Conservation (phyloP, 2,888 invertebrate genomes). For the Chloroclystis v-ata region DNA sequence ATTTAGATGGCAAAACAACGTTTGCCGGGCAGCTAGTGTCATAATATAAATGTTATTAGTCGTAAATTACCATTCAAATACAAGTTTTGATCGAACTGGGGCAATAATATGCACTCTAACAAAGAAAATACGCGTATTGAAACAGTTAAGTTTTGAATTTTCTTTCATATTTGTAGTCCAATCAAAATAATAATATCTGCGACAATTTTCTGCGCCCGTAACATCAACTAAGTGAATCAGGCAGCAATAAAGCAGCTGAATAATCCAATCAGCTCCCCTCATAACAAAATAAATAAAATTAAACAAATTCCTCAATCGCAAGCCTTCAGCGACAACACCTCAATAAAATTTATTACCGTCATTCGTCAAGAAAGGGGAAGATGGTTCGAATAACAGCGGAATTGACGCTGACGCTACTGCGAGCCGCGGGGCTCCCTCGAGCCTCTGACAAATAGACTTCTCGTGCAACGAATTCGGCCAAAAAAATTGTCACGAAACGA, state of each 20-base stretch:
- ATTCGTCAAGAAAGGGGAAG: conserved; percentile 43
- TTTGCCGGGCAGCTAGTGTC: too few relatives aligned
- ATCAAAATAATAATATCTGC: too few relatives aligned
- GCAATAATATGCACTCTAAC: too few relatives aligned
- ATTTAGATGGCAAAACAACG: too few relatives aligned
- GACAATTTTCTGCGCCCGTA: too few relatives aligned
- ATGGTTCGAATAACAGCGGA: conserved; percentile 36
- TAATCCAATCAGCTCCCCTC: conserved; percentile 1
- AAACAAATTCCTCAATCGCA: conserved; percentile 21
- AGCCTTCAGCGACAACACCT: conserved; percentile 27
- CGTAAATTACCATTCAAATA: too few relatives aligned
- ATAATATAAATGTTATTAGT: too few relatives aligned
- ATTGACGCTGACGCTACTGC: conserved; percentile 41
- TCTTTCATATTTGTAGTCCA: too few relatives aligned
- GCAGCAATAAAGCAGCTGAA: not conserved
- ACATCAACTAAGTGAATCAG: too few relatives aligned
- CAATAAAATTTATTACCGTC: conserved; percentile 34
- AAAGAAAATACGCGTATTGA: too few relatives aligned
- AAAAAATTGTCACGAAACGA: conserved; percentile 65
- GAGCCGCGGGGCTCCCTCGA: conserved; percentile 42
- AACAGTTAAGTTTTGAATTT: too few relatives aligned
- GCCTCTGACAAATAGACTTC: conserved; percentile 68
- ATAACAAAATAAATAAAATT: conserved; percentile 17
- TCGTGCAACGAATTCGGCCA: conserved; percentile 63
- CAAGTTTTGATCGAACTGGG: too few relatives aligned